These are phyloP conservation scores for Lycia hirtaria DNA, from an alignment of 2,888 invertebrate species.

Conservation along the genomic window DNA sequence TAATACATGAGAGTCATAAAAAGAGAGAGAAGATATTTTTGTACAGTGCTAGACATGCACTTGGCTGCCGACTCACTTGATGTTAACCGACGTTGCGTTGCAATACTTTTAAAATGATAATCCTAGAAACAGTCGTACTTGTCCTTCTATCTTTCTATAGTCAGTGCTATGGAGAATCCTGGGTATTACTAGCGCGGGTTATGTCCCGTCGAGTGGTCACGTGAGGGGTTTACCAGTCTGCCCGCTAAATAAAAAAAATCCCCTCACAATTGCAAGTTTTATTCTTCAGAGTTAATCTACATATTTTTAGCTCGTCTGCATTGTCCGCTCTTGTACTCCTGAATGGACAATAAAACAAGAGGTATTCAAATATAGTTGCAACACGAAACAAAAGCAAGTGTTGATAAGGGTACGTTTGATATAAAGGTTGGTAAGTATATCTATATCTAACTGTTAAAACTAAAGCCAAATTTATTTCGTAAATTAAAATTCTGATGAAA, in stretches of 20 bases:
- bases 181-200: conserved; percentile 47
- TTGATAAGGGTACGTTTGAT: not conserved
- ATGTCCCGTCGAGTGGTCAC: conserved; percentile 60
- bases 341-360: not conserved
- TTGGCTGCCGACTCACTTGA: too few species aligned
- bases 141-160: not conserved
- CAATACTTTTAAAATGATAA: too few species aligned
- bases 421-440: too few species aligned
- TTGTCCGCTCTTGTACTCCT: not conserved
- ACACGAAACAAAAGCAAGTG: not conserved
- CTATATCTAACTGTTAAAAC: too few species aligned
- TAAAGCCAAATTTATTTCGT: too few species aligned
- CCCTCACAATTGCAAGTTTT: conserved; percentile 52
- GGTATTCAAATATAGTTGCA: not conserved
- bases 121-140: not conserved
- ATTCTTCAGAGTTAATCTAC: conserved; percentile 57
- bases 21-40: too few species aligned
- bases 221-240: conserved; percentile 52
- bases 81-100: too few species aligned
- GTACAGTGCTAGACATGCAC: too few species aligned
- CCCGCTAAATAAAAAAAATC: conserved; percentile 47
- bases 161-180: conserved; percentile 37
- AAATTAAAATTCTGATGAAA: too few species aligned
- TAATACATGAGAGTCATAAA: too few species aligned
- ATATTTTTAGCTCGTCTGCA: conserved; percentile 49